Percentiles rank a stretch among this genome's conserved stretches.
phyloP scores from a whole-genome alignment of 2,113 vertebrate genomes.

The Spilogale gracilis region DNA sequence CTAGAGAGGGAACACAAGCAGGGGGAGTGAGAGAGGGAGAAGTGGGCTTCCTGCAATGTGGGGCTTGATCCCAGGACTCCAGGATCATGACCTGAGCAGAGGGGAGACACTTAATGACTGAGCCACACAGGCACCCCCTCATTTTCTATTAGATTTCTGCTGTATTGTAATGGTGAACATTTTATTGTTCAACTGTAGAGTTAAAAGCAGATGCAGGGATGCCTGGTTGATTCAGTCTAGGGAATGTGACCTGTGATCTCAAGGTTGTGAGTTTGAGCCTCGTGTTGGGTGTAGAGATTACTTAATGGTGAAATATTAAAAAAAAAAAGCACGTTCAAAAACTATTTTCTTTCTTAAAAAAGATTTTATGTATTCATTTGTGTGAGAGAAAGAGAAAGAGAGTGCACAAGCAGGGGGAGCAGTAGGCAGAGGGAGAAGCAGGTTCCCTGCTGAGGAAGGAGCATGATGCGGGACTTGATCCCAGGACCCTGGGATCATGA shows the following conservation, averaged over 20 bases:
- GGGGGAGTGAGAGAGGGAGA: no score
- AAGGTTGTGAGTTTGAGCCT: neutral
- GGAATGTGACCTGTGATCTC: neutral
- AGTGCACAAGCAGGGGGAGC: neutral
- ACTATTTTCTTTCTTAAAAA: no score
- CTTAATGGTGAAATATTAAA: neutral
- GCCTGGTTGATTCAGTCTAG: neutral
- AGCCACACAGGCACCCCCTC: neutral
- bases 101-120: no score
- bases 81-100: no score
- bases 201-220: neutral
- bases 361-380: no score
- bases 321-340: neutral
- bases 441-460: neutral
- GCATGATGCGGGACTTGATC: neutral
- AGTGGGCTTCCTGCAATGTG: no score
- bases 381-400: no score
- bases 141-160: neutral
- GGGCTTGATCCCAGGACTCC: no score
- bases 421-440: neutral
- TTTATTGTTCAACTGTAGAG: neutral
- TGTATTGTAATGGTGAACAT: neutral
- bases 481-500: neutral
- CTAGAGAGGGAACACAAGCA: no score
- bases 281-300: neutral